Base-by-base conservation (phyloP, 2,888 invertebrate genomes). In the Plagiodera versicolora region DNA sequence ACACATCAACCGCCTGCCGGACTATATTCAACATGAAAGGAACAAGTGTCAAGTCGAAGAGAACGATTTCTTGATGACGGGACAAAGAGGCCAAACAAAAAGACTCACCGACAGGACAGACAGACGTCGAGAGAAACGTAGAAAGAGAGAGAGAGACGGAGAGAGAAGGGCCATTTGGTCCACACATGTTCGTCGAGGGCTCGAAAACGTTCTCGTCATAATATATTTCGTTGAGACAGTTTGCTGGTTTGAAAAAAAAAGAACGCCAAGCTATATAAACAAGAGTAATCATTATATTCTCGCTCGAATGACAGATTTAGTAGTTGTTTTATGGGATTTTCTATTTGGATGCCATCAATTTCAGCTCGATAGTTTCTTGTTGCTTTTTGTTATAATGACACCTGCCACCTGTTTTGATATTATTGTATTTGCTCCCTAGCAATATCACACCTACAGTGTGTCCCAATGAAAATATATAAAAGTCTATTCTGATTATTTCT, bases 251-350 rank as follows among this genome's bases (percentile, higher is more conserved):
- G 32, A 32, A 32, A 28, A 4, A 28, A 6, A 19, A 61, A 63
- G 61, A 66, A 66, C 61, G 56, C 50, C 50, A 51, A 58, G 60
- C 50, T 53, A 60, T 50, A 64, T 60, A 68, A 69, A 64, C 64
- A 68, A 54, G 60, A 64, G 61, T 68, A 59, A 70, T 70, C 67
- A 70, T 70, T 69, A 70, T 70, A 65, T 58, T 63, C 63, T 57
- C 52, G 45, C 55, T 47, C 55, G 59, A 62, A 50, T 67, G 70
- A 70, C 70, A 70, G 70, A 70, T 70, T 69, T 68, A 67, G 58
- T 61, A 61, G 58, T 61, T 57, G 60, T 52, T 63, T 63, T 63
- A 60, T 50, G 54, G 49, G n/a, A 39, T 46, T 53, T 57, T 60
- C 54, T 57, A 57, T 60, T 60, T 60, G 35, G 53, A 45, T 35